phyloP scores from a whole-genome alignment of 1,140 invertebrate genomes.

The Drosophila pruinosa region DNA sequence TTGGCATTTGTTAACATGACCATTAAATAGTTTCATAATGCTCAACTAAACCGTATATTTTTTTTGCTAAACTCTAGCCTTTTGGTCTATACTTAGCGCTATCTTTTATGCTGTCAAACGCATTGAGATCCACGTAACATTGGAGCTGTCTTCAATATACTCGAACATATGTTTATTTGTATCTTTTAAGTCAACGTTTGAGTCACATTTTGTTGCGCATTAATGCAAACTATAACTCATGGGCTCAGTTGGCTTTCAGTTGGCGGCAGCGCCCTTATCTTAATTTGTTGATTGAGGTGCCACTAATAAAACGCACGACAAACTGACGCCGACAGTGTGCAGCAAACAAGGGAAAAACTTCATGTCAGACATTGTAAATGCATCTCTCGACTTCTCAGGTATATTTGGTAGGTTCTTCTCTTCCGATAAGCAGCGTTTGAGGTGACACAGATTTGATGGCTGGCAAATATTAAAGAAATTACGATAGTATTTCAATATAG shows the following conservation, averaged over 20 bases:
- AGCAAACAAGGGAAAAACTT: background rate
- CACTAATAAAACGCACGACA: slow-evolving; percentile 69
- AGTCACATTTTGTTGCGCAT: slow-evolving; percentile 45
- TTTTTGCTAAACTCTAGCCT: background rate
- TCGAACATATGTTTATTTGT: slow-evolving; percentile 6
- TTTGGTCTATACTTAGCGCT: background rate
- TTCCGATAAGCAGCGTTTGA: slow-evolving; percentile 56
- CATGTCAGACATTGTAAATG: slow-evolving; percentile 16
- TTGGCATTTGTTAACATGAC: slow-evolving; percentile 54
- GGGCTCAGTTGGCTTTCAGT: slow-evolving; percentile 29
- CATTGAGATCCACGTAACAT: background rate
- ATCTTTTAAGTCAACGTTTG: background rate
- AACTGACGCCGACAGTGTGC: slow-evolving; percentile 34
- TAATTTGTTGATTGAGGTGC: slow-evolving; percentile 65
- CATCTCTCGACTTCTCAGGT: slow-evolving; percentile 34
- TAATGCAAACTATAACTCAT: slow-evolving; percentile 72
- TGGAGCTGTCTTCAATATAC: background rate
- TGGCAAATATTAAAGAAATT: background rate
- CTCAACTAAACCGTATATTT: background rate
- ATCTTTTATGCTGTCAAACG: background rate
- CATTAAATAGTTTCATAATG: background rate
- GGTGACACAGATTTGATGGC: slow-evolving; percentile 1
- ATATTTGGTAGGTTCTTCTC: slow-evolving; percentile 38
- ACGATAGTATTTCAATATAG: background rate
- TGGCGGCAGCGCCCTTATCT: slow-evolving; percentile 55